Base-by-base conservation (phyloP, 1,140 invertebrate genomes). In the Mya arenaria region DNA sequence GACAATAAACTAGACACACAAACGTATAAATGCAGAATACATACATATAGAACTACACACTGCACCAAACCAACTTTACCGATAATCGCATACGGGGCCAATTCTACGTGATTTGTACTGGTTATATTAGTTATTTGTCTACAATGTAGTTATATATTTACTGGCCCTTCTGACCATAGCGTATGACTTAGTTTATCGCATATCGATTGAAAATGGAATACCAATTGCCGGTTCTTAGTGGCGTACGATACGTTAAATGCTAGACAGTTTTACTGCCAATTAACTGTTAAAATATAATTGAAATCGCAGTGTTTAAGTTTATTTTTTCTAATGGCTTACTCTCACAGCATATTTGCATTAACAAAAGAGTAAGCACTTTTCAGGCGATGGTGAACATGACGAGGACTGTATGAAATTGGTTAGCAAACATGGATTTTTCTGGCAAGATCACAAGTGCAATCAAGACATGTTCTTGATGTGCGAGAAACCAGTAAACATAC, bases 391-490 rank as follows among this genome's bases (percentile, higher is more conserved):
- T 68, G 65, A 68, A 19, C 65, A 68, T 23, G 65, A 44, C 19
- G 65, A 68, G n/a, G 65, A 68, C 34, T 68, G 65, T 28, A 68
- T 68, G 65, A 36, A 23, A 15, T 44, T 68, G 65, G 65, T 68
- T 23, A 41, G 65, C 6, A 44, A 41, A 4, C 4, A 68, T 28
- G 37, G 34, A 23, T 68, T 68, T 25, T 15, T 23, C 23, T 68
- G 65, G 65, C n/a, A 34, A 4, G 65, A 68, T 36, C 48, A 68
- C 34, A 10, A 13, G 10, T 68, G 65, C 37, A 19, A 44, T n/a
- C 23, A 68, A 25, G 48, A 68, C n/a, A 68, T 68, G 65, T 68
- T 44, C 32, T 68, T 28, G 15, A 41, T 68, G 4, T 68, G 65
- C 30, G 65, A 68, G 48, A 68, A 44, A 44, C 30, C 65, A 19